These are phyloP conservation scores for Ptychobarbus kaznakovi DNA, from an alignment of 2,797 vertebrate genomes.

Conservation along the genomic window DNA sequence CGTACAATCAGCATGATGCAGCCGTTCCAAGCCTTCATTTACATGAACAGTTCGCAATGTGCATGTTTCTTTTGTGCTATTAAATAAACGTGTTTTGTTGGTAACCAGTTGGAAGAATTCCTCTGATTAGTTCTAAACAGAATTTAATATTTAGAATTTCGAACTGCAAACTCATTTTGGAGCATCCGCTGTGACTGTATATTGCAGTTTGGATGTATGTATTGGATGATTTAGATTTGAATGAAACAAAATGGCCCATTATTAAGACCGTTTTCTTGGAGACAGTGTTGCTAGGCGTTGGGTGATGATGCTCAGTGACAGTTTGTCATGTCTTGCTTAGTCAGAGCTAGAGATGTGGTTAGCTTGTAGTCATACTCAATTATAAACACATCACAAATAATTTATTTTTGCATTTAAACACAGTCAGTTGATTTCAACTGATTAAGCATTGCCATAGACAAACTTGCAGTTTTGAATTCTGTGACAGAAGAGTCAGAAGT, in stretches of 20 bases:
- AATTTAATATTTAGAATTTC: background rate
- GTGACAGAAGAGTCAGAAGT: background rate
- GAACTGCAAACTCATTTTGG: background rate
- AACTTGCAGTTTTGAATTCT: background rate
- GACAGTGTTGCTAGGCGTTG: slow-evolving; percentile 54
- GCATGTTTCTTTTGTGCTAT: background rate
- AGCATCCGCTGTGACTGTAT: background rate
- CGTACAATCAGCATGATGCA: background rate
- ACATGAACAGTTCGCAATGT: background rate
- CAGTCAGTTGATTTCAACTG: background rate
- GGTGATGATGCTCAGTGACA: slow-evolving; percentile 48
- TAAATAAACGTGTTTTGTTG: background rate
- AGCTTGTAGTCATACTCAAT: slow-evolving; percentile 3
- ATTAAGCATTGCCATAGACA: background rate
- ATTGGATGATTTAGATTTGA: background rate
- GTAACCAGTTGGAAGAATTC: background rate
- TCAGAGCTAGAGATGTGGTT: slow-evolving; percentile 42
- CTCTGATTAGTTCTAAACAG: background rate
- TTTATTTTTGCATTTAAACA: background rate
- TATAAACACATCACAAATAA: background rate
- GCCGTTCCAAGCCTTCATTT: background rate
- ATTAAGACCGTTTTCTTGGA: slow-evolving; percentile 43
- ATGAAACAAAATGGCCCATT: slow-evolving; percentile 17
- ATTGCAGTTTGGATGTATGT: slow-evolving; percentile 62
- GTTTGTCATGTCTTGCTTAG: slow-evolving; percentile 51